Base-by-base conservation (phyloP, 2,797 vertebrate species). In the Lophius americanus region DNA sequence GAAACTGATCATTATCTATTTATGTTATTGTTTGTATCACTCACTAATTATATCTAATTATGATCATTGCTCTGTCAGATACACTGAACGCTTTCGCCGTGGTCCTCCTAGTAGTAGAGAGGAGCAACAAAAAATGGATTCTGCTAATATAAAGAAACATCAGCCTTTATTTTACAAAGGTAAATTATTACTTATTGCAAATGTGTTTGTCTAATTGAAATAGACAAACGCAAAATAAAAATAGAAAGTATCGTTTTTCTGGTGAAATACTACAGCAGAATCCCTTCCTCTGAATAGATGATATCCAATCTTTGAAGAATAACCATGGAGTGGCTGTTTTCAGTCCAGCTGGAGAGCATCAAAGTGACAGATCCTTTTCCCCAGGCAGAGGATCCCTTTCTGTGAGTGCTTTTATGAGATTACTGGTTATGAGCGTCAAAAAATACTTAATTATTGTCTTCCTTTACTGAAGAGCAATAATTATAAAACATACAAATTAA, bases 1-100 rank as follows among this genome's bases (percentile, higher is more conserved):
- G n/a, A 41, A 57, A 44, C 39, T 8, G 9, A 6, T 35, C 2
- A 13, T 7, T 38, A 38, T 3, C 3, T 3, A 13, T 48, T 52
- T 8, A 36, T 51, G 10, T 56, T 39, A 35, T 35, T 11, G 1
- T 54, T 53, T 13, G 23, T 60, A 41, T 52, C 4, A 37, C 12
- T 14, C 43, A 44, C 43, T 23, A 23, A 23, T 53, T 11, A 6
- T 11, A 13, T 52, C 7, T 33, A 48, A 6, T 11, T 10, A 1
- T 6, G 33, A 64, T 2, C 6, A 60, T 48, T 83, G 32, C 6
- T 70, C 63, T 67, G 60, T 1, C 76, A 98, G 96, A 85, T 96
- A 95, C 55, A 79, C 96, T 38, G 93, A 95, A 6, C 93, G 94
- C 47, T 97, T 97, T 86, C 95, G 95, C 47, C 91, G 91, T 3